phyloP scores from a whole-genome alignment of 2,888 invertebrate species.

The Caenorhabditis sp. region DNA sequence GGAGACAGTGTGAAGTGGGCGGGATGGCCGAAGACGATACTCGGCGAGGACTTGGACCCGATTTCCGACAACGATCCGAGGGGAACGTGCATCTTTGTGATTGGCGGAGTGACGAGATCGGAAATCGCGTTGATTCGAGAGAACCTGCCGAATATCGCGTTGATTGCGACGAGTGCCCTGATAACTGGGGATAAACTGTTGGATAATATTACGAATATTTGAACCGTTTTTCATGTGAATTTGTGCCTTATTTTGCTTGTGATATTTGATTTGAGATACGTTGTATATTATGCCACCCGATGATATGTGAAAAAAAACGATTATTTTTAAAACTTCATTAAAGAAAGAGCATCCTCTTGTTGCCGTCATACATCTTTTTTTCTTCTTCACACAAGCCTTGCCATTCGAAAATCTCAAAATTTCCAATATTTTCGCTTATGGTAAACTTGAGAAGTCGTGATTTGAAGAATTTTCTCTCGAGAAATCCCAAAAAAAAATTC shows the following conservation, averaged over 20 bases:
- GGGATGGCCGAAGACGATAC: constrained; percentile 69
- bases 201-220: constrained; percentile 71
- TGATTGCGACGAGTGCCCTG: constrained; percentile 69
- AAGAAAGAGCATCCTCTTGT: too few species aligned
- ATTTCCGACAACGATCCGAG: constrained; percentile 58
- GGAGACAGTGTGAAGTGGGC: constrained; percentile 77
- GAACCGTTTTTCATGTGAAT: background rate
- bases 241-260: constrained; percentile 4
- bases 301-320: too few species aligned
- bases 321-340: too few species aligned
- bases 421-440: too few species aligned
- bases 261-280: too few species aligned
- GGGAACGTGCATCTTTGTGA: constrained; percentile 88
- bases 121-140: constrained; percentile 86
- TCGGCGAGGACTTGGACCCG: constrained; percentile 23
- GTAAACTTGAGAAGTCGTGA: too few species aligned
- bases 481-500: too few species aligned
- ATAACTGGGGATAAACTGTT: constrained; percentile 70
- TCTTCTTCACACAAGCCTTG: too few species aligned
- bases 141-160: constrained; percentile 64
- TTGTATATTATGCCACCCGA: too few species aligned
- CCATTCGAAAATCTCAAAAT: too few species aligned
- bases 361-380: too few species aligned
- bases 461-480: too few species aligned
- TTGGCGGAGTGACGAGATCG: constrained; percentile 97